Evolutionary conservation across 2,113 vertebrate species (phyloP).

Genomic region (Rhodinocichla rosea): DNA sequence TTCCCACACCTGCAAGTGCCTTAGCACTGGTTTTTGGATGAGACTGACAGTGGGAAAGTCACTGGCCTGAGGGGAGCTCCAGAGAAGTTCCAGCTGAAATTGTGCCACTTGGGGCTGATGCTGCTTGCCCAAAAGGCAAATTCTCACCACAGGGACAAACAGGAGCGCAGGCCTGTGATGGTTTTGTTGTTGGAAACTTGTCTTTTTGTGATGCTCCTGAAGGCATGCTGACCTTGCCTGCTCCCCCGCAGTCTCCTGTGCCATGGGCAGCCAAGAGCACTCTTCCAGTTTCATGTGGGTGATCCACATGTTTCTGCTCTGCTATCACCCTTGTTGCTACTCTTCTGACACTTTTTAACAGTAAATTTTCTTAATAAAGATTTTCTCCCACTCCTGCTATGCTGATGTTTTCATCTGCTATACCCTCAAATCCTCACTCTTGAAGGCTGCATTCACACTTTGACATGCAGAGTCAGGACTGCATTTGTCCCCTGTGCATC

Average conservation of each 20-base stretch:
- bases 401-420: not conserved
- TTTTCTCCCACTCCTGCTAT: not conserved
- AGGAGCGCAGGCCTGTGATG: accelerated
- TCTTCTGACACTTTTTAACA: not conserved
- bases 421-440: not conserved
- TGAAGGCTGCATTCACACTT: not conserved
- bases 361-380: not conserved
- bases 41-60: not conserved
- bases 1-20: not conserved
- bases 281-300: not conserved
- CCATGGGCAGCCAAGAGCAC: accelerated
- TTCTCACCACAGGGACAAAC: not conserved
- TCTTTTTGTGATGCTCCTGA: accelerated
- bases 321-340: not conserved
- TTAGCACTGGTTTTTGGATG: not conserved
- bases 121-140: not conserved
- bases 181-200: not conserved
- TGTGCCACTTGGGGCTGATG: not conserved
- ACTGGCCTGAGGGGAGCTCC: not conserved
- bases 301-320: not conserved
- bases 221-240: not conserved
- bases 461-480: accelerated
- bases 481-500: not conserved
- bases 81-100: not conserved
- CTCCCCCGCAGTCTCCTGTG: not conserved